Conservation (phyloP, 2,113 vertebrate genomes). For the Drymodes brunneopygia region DNA sequence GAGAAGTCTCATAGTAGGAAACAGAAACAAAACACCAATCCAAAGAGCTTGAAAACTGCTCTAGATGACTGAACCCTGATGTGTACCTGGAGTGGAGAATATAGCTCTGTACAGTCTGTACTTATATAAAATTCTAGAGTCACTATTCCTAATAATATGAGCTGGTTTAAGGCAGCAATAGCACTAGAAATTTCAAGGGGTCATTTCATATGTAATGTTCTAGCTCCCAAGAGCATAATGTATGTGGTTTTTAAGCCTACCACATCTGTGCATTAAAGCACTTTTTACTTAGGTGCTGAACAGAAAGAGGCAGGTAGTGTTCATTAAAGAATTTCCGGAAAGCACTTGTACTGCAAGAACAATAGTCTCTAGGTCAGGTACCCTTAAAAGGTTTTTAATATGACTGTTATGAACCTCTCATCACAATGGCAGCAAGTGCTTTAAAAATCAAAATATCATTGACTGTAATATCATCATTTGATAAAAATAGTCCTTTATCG, state of each 20-base stretch:
- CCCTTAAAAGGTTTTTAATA: not conserved
- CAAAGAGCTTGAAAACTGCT: not conserved
- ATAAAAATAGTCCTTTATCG: not conserved
- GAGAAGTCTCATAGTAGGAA: not conserved
- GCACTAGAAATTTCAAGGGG: not conserved
- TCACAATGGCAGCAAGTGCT: not conserved
- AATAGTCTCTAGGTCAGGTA: not conserved
- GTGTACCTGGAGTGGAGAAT: not conserved
- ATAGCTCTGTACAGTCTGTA: not conserved
- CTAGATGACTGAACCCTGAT: not conserved
- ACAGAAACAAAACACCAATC: not conserved
- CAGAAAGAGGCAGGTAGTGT: not conserved
- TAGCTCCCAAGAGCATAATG: not conserved
- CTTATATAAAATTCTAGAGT: not conserved
- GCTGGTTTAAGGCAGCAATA: not conserved
- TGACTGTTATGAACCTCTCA: not conserved
- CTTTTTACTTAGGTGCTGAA: not conserved
- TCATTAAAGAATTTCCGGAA: not conserved
- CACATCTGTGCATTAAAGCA: not conserved
- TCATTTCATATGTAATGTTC: not conserved
- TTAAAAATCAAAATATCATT: conserved; percentile 3
- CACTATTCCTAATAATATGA: not conserved
- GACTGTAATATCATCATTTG: not conserved
- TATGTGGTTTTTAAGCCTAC: not conserved
- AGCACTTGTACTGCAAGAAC: not conserved